Base-by-base conservation (phyloP, 2,888 invertebrate genomes). In the Arrhopalites spinosus region DNA sequence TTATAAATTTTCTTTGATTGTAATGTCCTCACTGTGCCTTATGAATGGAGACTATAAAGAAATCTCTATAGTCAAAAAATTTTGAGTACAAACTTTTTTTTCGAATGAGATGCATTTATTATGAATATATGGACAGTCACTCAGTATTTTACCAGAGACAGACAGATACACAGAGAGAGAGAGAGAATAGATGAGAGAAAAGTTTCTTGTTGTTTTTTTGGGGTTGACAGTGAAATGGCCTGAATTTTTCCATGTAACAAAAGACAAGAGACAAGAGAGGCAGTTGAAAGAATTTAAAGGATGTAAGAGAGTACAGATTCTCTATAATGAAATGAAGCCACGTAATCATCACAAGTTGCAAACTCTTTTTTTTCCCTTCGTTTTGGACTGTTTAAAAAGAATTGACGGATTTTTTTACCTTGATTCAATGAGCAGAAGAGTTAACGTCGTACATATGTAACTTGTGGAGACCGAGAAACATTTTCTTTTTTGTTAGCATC, bases 241-340 rank as follows among this genome's bases (percentile, higher is more conserved):
- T 66, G 66, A 66, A 66, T 66, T 23, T 17, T 17, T 36, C n/a
- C 53, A 63, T 63, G 29, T n/a, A 15, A 66, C 45, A 66, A 66
- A 64, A 64, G 64, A 30, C 5, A 43, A 64, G 53, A 27, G 61
- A 30, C 30, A 29, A 27, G 20, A 66, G 45, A 17, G 1, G 59
- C 36, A 66, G 66, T 63, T 17, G 5, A 66, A 43, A 36, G 43
- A 36, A 45, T 36, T 7, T 36, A 3, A 8, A 45, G 11, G 17
- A 30, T 25, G 61, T 25, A 23, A 3, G 23, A 23, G 66, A 15
- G 64, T 36, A 20, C 53, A 53, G 7, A 17, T 5, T 53, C n/a
- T n/a, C n/a, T 7, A 36, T 36, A 36, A 36, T 36, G 36, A 36
- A 36, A 36, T 36, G n/a, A 36, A 36, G 36, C 36, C 36, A 36